Evolutionary conservation across 2,797 vertebrate species (phyloP).

Genomic region (Cuniculus paca): DNA sequence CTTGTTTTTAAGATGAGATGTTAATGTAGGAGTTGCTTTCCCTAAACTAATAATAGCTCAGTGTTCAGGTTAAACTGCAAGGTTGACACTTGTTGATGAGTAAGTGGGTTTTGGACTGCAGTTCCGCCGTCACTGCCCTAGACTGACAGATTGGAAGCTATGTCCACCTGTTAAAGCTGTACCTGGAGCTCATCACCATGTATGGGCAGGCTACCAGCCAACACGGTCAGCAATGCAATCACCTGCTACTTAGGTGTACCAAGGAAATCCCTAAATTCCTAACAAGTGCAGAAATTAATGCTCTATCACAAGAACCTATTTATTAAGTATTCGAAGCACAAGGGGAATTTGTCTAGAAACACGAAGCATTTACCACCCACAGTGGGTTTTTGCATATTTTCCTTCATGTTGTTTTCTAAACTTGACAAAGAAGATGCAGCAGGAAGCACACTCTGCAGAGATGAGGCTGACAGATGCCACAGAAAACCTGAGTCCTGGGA

Average conservation of each 20-base stretch:
- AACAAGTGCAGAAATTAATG: background rate
- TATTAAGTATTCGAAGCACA: background rate
- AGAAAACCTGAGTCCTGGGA: background rate
- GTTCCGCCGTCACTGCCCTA: background rate
- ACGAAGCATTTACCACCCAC: background rate
- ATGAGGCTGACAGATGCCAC: background rate
- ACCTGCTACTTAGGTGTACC: background rate
- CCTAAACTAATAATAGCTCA: background rate
- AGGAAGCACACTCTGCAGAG: background rate
- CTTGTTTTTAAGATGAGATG: background rate
- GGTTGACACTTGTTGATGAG: background rate
- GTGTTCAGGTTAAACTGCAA: background rate
- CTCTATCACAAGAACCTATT: background rate
- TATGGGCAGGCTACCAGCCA: background rate
- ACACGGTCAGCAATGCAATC: background rate
- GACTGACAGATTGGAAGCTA: background rate
- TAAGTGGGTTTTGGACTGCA: background rate
- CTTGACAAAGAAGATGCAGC: background rate
- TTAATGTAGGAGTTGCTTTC: background rate
- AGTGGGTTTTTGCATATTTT: background rate
- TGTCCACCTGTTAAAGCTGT: too few relatives aligned
- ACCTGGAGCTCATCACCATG: fast-evolving
- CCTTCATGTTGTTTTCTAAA: background rate
- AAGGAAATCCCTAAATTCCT: background rate
- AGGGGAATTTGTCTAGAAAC: background rate